Base-by-base conservation (phyloP, 2,888 invertebrate species). In the Herminia tarsipennalis region DNA sequence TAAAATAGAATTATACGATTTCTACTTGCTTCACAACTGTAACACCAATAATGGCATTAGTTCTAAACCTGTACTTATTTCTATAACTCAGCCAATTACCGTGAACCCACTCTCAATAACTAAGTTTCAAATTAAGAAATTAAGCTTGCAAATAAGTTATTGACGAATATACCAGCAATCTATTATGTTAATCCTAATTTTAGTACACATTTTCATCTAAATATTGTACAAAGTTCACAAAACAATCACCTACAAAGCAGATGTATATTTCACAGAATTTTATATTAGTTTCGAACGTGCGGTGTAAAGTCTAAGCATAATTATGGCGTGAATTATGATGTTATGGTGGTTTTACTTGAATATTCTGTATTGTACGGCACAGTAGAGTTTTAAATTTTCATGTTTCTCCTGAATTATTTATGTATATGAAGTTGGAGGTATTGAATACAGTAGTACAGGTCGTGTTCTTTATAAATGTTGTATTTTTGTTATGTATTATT, bases 241-340 rank as follows among this genome's bases (percentile, higher is more conserved):
- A 37, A 33, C 33, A 45, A 28, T 33, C 21, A 20, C 12, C 12
- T 9, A 5, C 8, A 8, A 0, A 27, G 1, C 38, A 22, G 5
- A 38, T 45, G 10, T 39, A 21, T 59, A 52, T 62, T 65, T 65
- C 43, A 62, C 25, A 16, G 55, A 64, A 65, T 65, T 45, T 41
- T 5, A 27, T 41, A 64, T 55, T 29, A 55, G 51, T 34, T 41
- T 1, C 12, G 8, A 40, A 30, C 39, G n/a, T 44, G 22, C 37
- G 39, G 41, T 42, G 33, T 36, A 36, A 36, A 55, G 34, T 45
- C 52, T 16, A 38, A 20, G 33, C 30, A 34, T 34, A 37, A 43
- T 56, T 56, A 47, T 25, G 39, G 3, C 41, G 29, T 52, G 42
- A 41, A 8, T 17, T 38, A 35, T 2, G 8, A 20, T 46, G 38